A percentile compares a stretch with the other conserved stretches of the same genome.
These are phyloP conservation scores for Falco peregrinus DNA, from an alignment of 2,797 vertebrate species.

Conservation along the genomic window DNA sequence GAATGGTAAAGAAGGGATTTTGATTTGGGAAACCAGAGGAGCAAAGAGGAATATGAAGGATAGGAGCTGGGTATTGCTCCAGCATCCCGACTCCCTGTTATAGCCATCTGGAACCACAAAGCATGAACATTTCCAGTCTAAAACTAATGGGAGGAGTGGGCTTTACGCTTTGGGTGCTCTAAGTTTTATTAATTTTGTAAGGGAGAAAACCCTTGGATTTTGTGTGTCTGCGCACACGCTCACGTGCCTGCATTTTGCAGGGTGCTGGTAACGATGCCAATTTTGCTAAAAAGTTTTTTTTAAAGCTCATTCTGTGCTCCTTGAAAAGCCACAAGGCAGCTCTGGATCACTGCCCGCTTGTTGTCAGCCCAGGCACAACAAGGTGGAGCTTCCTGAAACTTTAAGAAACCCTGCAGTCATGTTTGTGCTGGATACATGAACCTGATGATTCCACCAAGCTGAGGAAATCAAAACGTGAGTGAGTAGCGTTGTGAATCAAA, in stretches of 20 bases:
- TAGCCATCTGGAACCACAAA: neutral
- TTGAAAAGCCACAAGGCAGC: neutral
- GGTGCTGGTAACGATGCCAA: neutral
- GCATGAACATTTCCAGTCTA: neutral
- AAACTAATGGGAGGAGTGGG: neutral
- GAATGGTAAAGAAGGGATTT: neutral
- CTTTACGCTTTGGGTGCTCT: neutral
- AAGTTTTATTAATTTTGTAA: neutral
- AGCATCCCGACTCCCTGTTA: neutral
- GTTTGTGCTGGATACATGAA: neutral
- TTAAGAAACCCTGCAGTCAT: neutral
- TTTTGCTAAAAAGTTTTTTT: neutral
- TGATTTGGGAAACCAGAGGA: neutral
- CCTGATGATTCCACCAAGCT: neutral
- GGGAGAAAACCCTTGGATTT: neutral
- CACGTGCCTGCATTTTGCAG: neutral
- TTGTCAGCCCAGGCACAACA: neutral
- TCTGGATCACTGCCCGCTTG: neutral
- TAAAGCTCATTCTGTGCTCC: neutral
- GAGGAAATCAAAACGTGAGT: neutral
- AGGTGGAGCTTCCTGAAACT: neutral
- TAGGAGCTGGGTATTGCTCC: neutral
- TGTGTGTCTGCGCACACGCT: neutral
- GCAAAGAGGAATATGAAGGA: neutral
- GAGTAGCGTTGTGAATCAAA: neutral